Base-by-base conservation (phyloP, 2,113 vertebrate genomes). In the rabbit (Oryctolagus cuniculus) region DNA sequence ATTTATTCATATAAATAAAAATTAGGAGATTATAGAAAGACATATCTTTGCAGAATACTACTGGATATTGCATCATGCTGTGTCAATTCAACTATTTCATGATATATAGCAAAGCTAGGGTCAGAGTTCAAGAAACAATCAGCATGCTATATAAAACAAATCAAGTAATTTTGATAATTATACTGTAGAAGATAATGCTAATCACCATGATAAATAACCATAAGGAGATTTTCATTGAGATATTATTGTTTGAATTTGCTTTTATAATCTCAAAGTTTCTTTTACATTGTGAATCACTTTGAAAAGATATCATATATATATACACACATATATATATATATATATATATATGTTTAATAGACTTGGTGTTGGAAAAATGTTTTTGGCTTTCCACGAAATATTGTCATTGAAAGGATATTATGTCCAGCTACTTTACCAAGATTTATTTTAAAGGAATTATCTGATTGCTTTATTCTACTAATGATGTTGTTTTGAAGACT, bases 91-190 rank as follows among this genome's bases (percentile, higher is more conserved):
- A 58, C 19, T 15, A 58, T 58, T 58, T 44, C 44, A 8, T 44
- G 44, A 44, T 44, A 44, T 44, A 44, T 44, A 44, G 44, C 55
- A 58, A 58, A 58, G 12, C 55, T 58, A 19, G 19, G 15, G 55
- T 58, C 55, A 58, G 55, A 58, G 55, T 36, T 87, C 49, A 80
- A 82, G 10, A 75, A 87, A 89, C 78, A 88, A 87, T 66, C 77
- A 29, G 0, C 15, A 61, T 80, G 16, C 15, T 61, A 66, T 36
- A 6, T 83, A 72, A 91, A 84, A 83, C 25, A 91, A 83, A 77
- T 16, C 16, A 87, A 83, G 58, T 73, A n/a, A 82, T 69, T 78
- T 58, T 69, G 2, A 15, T 53, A 89, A 69, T 11, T 55, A n/a
- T 1, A 51, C 15, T 84, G 2, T 7, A 73, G 63, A 78, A 81